Base-by-base conservation (phyloP, 1,140 invertebrate genomes). In the Drosophila bocki region DNA sequence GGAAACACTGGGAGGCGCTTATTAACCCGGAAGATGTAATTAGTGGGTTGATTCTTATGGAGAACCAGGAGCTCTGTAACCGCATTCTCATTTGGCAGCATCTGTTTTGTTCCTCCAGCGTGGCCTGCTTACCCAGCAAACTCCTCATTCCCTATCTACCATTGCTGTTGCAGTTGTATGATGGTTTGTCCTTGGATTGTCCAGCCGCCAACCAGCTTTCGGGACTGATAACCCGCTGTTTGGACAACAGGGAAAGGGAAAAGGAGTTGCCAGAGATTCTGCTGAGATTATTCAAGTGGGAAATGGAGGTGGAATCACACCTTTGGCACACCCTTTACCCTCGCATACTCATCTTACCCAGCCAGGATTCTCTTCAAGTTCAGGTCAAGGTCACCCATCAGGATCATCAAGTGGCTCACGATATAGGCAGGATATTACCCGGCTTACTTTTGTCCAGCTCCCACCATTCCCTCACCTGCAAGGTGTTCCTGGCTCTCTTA, bases 121-220 rank as follows among this genome's bases (percentile, higher is more conserved):
- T 93, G 12, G 87, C 88, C 3, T 84, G 86, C 13, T 35, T 93
- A 32, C 81, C 91, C 9, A 92, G 86, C 57, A 70, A 44, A 8
- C 44, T 92, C 7, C 26, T 93, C 5, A 47, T 72, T 13, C 22
- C 45, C 0, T 86, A 80, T 29, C 35, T 91, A n/a, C 91, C 85
- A 0, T 6, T 93, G 1, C 48, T 93, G 0, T 33, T 93, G 7
- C 78, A 84, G 47, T 45, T 92, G 0, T 77, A 86, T 57, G 48
- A 82, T 26, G 39, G 76, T 6, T 13, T 91, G 8, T 72, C 78
- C 1, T 17, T 71, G 7, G 42, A 59, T 9, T n/a, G 57, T 13
- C n/a, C 41, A 6, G 39, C 44, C 2, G 62, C 42, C 5, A 50
- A 33, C 1, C 51, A 68, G 7, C n/a, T 90, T 39, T 39, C 54